Evolutionary conservation across 2,888 invertebrate species (phyloP), one percentile per base, ranked within the genome.

Genomic region (Gandaritis pyraliata): DNA sequence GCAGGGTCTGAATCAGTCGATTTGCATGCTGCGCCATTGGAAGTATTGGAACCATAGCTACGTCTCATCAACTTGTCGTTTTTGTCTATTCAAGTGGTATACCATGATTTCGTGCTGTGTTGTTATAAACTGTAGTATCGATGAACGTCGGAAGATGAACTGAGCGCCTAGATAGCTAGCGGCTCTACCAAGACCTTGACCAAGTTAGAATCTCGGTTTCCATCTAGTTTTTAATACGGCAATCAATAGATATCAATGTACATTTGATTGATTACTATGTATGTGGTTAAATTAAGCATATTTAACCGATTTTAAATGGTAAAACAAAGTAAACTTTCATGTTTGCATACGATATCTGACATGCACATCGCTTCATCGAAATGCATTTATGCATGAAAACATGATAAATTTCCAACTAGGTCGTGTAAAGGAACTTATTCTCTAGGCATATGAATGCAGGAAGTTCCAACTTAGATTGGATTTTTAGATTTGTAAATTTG

Each of bases 351-450:
- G 58, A 13, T 59, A 53, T 52, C 58, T 46, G 54, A 46, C 53
- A 59, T 59, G 58, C 43, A 53, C 13, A 53, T 53, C 13, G 30
- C 18, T 15, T 4, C 23, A 58, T 48, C 48, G 52, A 47, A 57
- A 52, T 52, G 33, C 58, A 59, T 59, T 47, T 18, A 51, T 58
- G 58, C 58, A 58, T 58, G 58, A 18, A 58, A 58, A 30, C 33
- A 48, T 30, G 43, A 58, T 52, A 46, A 52, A 58, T 47, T 46
- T 39, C 15, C 12, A 59, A 48, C 48, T 48, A 18, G 58, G 53
- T 59, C 58, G 52, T 29, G 38, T 33, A n/a, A 30, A 7, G n/a
- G n/a, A 45, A 46, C n/a, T 29, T 46, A 38, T 51, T 23, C 33
- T 46, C 36, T 23, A 13, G 41, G 15, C 50, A 18, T 13, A 43